Base-by-base conservation (phyloP, 1,140 invertebrate genomes). In the Penaeus chinensis region DNA sequence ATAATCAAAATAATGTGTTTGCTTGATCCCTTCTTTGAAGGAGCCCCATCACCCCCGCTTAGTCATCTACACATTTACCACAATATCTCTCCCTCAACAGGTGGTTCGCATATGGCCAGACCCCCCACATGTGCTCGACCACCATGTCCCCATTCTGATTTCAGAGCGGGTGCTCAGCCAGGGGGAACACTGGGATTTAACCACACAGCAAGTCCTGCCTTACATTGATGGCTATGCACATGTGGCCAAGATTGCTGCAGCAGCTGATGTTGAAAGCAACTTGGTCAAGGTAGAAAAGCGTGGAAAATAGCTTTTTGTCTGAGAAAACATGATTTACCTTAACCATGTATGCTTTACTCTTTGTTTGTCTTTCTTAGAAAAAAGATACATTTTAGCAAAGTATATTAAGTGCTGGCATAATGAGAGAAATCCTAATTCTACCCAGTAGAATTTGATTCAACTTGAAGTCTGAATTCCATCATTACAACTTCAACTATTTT, bases 231-330 rank as follows among this genome's bases (percentile, higher is more conserved):
- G 93, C 1, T 92, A 92, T 84, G 92, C 93, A 54, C 93, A 94
- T 91, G 92, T 94, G 24, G 91, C 92, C 13, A 92, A 92, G 89
- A 94, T 94, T 86, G 93, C 93, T 27, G 91, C 92, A 47, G 93
- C 93, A 90, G 96, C 97, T 5, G 96, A 98, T 91, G 97, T 99
- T 0, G 97, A 99, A 91, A 97, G 96, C 86, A 97, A 96, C 93
- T 93, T 99, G 63, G 98, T 99, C 0, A 99, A 99, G 93, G 96
- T 97, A 16, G 97, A 92, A 95, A 99, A 5, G 16, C 54, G 10
- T 8, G 8, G 10, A 54, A 13, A 16, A 54, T 0, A 54, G 54
- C 54, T 54, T 54, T 54, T 54, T 54, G 54, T 54, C 54, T 11
- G 54, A 16, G 54, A 54, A 42, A 42, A 42, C 37, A 42, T 42